Conservation (phyloP, 2,888 invertebrate genomes). For the Plebejus argus region DNA sequence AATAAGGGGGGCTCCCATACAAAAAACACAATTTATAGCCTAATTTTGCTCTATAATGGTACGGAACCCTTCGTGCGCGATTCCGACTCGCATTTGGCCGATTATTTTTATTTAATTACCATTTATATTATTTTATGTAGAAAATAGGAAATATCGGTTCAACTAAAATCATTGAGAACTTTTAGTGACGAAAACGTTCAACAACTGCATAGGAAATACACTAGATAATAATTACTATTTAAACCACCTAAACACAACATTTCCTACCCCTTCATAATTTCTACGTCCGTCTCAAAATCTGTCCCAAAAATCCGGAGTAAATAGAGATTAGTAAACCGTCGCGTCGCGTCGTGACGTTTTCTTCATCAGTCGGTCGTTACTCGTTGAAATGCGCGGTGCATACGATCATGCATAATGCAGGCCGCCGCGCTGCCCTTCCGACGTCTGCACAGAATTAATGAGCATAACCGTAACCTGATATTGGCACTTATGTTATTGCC, state of each 20-base stretch:
- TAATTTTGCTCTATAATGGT: too few relatives aligned
- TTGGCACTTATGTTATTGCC: constrained; percentile 36
- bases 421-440: constrained; percentile 74
- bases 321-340: constrained; percentile 17
- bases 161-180: too few relatives aligned
- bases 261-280: neutral
- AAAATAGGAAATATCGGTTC: neutral
- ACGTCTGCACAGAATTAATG: constrained; percentile 69
- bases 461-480: constrained; percentile 48
- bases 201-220: too few relatives aligned
- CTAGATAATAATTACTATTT: too few relatives aligned
- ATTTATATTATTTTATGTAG: too few relatives aligned
- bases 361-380: constrained; percentile 40
- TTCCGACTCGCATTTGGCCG: too few relatives aligned
- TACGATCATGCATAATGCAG: constrained; percentile 72
- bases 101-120: too few relatives aligned
- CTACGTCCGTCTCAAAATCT: neutral
- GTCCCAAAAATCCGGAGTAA: neutral
- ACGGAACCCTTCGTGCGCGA: too few relatives aligned
- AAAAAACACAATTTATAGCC: too few relatives aligned
- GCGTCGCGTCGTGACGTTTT: constrained; percentile 40
- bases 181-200: too few relatives aligned
- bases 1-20: too few relatives aligned
- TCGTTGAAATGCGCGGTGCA: constrained; percentile 56
- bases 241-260: neutral